These are phyloP conservation scores for Baronia brevicornis DNA, from an alignment of 2,888 invertebrate genomes.

Conservation along the genomic window DNA sequence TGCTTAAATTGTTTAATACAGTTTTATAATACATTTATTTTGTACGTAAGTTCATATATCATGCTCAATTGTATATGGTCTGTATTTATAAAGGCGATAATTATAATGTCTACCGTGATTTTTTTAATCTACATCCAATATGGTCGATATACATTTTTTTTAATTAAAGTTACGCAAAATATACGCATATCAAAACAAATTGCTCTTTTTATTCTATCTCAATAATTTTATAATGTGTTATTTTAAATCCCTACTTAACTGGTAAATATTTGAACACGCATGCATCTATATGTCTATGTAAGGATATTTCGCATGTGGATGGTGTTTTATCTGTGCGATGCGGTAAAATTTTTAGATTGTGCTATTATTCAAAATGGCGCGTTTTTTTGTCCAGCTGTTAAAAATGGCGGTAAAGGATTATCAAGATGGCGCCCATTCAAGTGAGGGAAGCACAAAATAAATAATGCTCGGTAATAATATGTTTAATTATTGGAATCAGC, in stretches of 20 bases:
- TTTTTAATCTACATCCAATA: too few species aligned
- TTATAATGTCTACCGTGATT: too few species aligned
- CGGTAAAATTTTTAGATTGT: too few species aligned
- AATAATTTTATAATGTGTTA: conserved; percentile 13
- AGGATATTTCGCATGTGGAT: conserved; percentile 35
- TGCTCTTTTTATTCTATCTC: conserved; percentile 18
- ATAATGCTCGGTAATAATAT: too few species aligned
- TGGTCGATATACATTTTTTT: too few species aligned
- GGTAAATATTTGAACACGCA: conserved; percentile 27
- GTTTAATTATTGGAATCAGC: too few species aligned
- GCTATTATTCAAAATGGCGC: too few species aligned
- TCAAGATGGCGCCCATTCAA: conserved; percentile 4
- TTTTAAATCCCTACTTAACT: conserved; percentile 3
- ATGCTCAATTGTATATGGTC: conserved; percentile 23
- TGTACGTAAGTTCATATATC: conserved; percentile 19
- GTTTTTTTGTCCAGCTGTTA: too few species aligned
- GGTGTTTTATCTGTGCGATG: conserved; percentile 42
- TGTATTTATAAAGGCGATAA: conserved; percentile 6
- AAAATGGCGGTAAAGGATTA: conserved; percentile 23
- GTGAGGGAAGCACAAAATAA: conserved; percentile 7
- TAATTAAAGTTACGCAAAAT: too few species aligned
- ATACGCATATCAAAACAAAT: conserved; percentile 21
- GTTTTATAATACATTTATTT: conserved; percentile 21
- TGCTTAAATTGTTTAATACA: conserved; percentile 7
- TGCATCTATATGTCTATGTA: conserved; percentile 51